Evolutionary conservation across 2,888 invertebrate species (phyloP).

Genomic region (Polyommatus iphigenia): DNA sequence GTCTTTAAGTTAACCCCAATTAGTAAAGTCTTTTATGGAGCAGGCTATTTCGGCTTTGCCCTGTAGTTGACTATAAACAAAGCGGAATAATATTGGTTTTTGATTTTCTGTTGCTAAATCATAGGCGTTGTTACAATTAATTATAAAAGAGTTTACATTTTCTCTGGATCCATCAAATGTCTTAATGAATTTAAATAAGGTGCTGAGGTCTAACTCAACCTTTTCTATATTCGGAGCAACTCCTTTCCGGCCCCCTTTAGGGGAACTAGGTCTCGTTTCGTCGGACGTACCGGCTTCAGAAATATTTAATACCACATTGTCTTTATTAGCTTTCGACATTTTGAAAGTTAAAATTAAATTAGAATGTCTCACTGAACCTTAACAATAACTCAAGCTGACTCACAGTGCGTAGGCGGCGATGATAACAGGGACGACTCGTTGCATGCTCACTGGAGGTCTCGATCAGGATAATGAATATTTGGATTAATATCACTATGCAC

Average conservation of each 20-base stretch:
- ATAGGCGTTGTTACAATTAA: not conserved
- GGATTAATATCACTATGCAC: too few species aligned
- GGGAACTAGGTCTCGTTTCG: not conserved
- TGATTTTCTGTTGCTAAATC: not conserved
- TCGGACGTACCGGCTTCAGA: not conserved
- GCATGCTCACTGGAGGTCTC: too few species aligned
- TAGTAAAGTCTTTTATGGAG: conserved; percentile 24
- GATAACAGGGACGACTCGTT: too few species aligned
- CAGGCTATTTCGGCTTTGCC: conserved; percentile 26
- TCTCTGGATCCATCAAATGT: too few species aligned
- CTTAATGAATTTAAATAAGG: too few species aligned
- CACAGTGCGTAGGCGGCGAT: too few species aligned
- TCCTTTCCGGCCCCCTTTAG: not conserved
- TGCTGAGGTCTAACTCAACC: not conserved
- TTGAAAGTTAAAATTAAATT: too few species aligned
- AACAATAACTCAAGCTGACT: not conserved
- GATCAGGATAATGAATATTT: too few species aligned
- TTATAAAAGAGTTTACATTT: not conserved
- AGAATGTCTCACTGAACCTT: not conserved
- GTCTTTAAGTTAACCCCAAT: conserved; percentile 25
- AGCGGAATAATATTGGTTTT: not conserved
- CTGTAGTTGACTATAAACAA: not conserved
- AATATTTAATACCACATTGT: not conserved
- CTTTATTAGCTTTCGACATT: not conserved
- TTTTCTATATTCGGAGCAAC: not conserved